Conservation (phyloP, 1,140 invertebrate genomes). For the Lordiphosa mommai region DNA sequence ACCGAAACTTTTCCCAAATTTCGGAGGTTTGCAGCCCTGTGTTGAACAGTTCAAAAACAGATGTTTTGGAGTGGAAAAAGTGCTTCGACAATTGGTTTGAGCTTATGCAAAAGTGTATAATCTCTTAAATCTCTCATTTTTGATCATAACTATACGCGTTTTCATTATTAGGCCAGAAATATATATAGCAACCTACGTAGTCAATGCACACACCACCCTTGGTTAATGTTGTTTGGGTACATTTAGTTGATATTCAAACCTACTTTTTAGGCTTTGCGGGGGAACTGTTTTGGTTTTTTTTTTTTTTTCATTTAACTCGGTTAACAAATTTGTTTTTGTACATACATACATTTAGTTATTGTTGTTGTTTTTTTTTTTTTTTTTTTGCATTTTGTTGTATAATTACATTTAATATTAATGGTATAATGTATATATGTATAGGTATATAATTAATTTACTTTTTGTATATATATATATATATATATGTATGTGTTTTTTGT, state of each 20-base stretch:
- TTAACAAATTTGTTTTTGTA: not conserved
- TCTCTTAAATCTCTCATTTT: too few relatives aligned
- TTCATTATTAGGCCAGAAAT: too few relatives aligned
- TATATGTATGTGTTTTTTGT: slow-evolving; percentile 4
- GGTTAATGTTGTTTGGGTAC: slow-evolving; percentile 10
- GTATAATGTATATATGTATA: slow-evolving; percentile 18
- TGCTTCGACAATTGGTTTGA: too few relatives aligned
- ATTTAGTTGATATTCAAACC: slow-evolving; percentile 14
- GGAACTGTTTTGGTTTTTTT: not conserved
- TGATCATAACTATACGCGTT: too few relatives aligned
- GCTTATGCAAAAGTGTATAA: too few relatives aligned
- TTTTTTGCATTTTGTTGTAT: not conserved
- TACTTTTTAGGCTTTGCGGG: not conserved
- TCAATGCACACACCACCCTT: too few relatives aligned
- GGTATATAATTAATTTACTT: slow-evolving; percentile 29
- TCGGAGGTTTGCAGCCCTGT: too few relatives aligned
- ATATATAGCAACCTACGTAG: too few relatives aligned
- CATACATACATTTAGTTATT: not conserved
- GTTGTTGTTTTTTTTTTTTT: not conserved
- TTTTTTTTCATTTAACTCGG: not conserved
- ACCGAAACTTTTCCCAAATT: too few relatives aligned
- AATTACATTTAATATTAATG: not conserved
- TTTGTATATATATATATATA: slow-evolving; percentile 12
- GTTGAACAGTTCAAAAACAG: too few relatives aligned
- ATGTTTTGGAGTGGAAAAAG: too few relatives aligned